Base-by-base conservation (phyloP, 2,888 invertebrate species). In the Syrista parreyssii region DNA sequence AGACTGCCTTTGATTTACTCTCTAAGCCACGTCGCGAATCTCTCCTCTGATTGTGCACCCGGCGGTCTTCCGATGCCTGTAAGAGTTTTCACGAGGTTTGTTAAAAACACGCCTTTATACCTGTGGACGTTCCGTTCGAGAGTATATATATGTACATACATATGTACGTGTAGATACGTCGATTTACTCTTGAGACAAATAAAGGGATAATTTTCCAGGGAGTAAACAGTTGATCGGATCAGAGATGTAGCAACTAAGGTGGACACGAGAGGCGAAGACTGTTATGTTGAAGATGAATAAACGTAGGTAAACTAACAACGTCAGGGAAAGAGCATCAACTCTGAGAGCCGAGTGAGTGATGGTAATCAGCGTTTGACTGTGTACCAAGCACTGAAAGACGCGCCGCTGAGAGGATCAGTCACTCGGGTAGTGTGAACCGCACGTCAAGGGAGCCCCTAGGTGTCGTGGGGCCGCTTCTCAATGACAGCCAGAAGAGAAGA, bases 331-430 rank as follows among this genome's bases (percentile, higher is more conserved):
- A 73, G 74, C 68, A 74, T 34, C 33, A 77, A 68, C 23, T 23
- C 31, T 30, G 30, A 68, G 36, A 73, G 68, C 31, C 68, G 15
- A 69, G 77, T 32, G 84, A 81, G 84, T 82, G 87, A 87, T 87
- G 84, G 84, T 86, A 88, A 88, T 88, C 87, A 87, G 80, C 85
- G 85, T 86, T 83, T 81, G 83, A 83, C 82, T 82, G 83, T 79
- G 82, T 78, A 78, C 77, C 55, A 55, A 55, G 81, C 82, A 87
- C 83, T 87, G 88, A 86, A 88, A 88, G 88, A 89, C 86, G 86
- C 83, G 86, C 84, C 83, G 89, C 85, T 88, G 89, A 89, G 86
- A 87, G 88, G 86, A 87, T 88, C 88, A 88, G 88, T 88, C 89
- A 88, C 79, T 84, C 84, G 80, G 82, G 80, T 82, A 80, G 79